phyloP scores from a whole-genome alignment of 2,113 vertebrate genomes.

The Elachura formosa region DNA sequence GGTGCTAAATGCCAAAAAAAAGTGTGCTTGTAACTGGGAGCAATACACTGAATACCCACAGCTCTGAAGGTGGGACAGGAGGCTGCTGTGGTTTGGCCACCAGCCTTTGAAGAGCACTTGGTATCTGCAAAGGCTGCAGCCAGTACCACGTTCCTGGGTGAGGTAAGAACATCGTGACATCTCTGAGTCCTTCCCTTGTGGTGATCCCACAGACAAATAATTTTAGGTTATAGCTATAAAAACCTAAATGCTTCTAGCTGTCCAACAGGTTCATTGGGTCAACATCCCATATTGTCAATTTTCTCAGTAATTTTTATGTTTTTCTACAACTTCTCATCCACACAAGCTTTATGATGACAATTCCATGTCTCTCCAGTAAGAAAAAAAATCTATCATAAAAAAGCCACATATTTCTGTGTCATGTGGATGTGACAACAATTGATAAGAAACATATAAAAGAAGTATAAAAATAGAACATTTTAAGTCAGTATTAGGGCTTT shows the following conservation, averaged over 20 bases:
- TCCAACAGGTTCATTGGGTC: neutral
- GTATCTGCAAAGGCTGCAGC: neutral
- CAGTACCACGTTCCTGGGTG: neutral
- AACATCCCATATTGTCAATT: neutral
- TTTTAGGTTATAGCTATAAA: neutral
- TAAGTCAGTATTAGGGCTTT: neutral
- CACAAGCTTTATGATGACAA: neutral
- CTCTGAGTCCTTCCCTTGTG: neutral
- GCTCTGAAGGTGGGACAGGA: neutral
- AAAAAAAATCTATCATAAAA: too few relatives aligned
- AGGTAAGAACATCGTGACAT: fast-evolving
- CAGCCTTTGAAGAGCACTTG: neutral
- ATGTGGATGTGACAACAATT: neutral
- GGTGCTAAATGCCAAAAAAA: neutral
- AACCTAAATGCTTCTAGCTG: neutral
- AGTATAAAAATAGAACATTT: neutral
- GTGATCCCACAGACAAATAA: neutral
- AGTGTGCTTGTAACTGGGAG: neutral
- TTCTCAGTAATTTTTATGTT: neutral
- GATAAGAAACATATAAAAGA: neutral
- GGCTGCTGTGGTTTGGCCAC: neutral
- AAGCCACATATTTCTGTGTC: too few relatives aligned
- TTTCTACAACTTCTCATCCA: neutral
- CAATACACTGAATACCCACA: neutral
- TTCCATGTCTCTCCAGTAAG: neutral